Conservation (phyloP, 2,888 invertebrate genomes). For the Sipunculus nudus region DNA sequence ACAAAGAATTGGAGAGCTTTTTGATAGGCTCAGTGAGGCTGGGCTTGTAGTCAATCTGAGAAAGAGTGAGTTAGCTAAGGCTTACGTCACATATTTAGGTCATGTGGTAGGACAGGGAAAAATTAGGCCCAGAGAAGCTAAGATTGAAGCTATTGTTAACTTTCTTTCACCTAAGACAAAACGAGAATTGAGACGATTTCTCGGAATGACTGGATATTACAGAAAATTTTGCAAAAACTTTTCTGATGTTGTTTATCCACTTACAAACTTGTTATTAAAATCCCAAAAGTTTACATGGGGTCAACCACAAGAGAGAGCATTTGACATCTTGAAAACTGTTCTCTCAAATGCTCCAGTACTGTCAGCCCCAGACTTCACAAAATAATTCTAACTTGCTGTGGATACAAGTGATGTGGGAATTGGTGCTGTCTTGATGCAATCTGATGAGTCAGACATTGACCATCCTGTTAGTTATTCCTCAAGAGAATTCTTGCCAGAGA, state of each 20-base stretch:
- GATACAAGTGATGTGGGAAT: too few relatives aligned
- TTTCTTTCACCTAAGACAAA: constrained; percentile 9
- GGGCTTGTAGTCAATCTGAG: constrained; percentile 3
- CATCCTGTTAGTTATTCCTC: too few relatives aligned
- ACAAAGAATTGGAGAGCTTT: neutral
- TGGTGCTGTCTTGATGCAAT: too few relatives aligned
- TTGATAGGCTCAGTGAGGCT: neutral
- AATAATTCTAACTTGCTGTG: too few relatives aligned
- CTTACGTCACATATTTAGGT: constrained; percentile 33
- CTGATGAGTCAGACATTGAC: too few relatives aligned
- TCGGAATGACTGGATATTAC: constrained; percentile 11
- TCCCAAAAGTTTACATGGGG: too few relatives aligned
- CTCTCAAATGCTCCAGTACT: too few relatives aligned
- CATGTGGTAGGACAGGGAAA: constrained; percentile 27
- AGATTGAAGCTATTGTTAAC: constrained; percentile 7
- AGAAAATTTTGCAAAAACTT: neutral
- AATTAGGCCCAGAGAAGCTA: constrained; percentile 15
- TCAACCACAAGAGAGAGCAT: too few relatives aligned
- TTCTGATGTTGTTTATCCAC: neutral
- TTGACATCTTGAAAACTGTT: too few relatives aligned
- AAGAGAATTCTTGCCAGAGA: too few relatives aligned
- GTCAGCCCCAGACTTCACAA: too few relatives aligned
- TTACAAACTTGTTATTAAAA: neutral
- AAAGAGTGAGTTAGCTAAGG: constrained; percentile 20
- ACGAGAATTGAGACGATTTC: constrained; percentile 16